Evolutionary conservation across 2,797 vertebrate genomes (phyloP).

Genomic region (Choloepus didactylus): DNA sequence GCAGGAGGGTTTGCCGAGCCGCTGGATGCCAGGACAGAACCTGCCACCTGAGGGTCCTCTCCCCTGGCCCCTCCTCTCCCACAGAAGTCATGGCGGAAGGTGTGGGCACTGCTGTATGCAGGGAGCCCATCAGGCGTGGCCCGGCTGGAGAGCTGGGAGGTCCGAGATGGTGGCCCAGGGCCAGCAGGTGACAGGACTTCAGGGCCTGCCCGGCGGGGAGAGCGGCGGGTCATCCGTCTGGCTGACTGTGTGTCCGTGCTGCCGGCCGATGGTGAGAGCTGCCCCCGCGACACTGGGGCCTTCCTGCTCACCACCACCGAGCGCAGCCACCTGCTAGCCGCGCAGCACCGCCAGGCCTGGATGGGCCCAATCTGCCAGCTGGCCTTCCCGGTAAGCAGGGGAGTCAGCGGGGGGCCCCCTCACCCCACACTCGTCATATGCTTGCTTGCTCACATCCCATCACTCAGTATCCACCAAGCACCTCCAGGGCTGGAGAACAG

Average conservation of each 20-base stretch:
- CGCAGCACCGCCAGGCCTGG: constrained; percentile 90
- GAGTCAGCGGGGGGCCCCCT: background rate
- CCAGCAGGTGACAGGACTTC: constrained; percentile 72
- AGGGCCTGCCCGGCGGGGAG: constrained; percentile 74
- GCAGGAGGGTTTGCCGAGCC: background rate
- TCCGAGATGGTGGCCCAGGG: constrained; percentile 78
- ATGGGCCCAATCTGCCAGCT: constrained; percentile 90
- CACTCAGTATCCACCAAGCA: background rate
- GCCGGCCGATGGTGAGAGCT: constrained; percentile 87
- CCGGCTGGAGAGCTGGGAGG: constrained; percentile 90
- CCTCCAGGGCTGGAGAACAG: background rate
- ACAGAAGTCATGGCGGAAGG: constrained; percentile 92
- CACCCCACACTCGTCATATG: background rate
- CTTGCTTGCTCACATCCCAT: background rate
- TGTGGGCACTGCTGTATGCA: constrained; percentile 91
- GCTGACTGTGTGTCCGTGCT: constrained; percentile 93
- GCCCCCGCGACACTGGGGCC: constrained; percentile 89
- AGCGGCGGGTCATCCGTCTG: constrained; percentile 92
- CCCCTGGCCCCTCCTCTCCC: background rate
- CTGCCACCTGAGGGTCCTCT: background rate
- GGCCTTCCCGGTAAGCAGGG: constrained; percentile 92
- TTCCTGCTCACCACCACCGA: constrained; percentile 93
- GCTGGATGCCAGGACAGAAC: background rate
- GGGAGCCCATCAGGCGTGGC: constrained; percentile 91
- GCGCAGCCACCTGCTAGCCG: constrained; percentile 91